phyloP scores from a whole-genome alignment of 2,113 vertebrate genomes.

The Scytalopus superciliaris region DNA sequence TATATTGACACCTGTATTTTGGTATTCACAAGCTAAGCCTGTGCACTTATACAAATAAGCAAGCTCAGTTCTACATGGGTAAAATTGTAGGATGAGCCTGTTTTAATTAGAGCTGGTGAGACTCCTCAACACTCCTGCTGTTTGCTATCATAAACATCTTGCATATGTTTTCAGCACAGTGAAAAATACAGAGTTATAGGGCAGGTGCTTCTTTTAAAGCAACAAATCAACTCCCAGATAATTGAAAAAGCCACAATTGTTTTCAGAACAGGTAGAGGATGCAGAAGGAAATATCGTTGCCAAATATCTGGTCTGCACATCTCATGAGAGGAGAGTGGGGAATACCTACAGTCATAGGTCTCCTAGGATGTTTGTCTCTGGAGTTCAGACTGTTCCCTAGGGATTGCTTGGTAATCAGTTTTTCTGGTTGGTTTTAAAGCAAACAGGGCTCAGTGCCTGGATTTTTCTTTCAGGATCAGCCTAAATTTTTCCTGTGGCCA shows the following conservation, averaged over 20 bases:
- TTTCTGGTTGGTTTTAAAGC: not conserved
- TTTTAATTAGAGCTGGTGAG: conserved; percentile 67
- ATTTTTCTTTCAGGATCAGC: not conserved
- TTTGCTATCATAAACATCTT: conserved; percentile 62
- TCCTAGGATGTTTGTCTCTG: not conserved
- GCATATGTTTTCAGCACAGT: conserved; percentile 35
- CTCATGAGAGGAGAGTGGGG: not conserved
- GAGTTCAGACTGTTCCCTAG: not conserved
- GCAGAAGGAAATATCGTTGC: not conserved
- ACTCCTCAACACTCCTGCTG: conserved; percentile 56
- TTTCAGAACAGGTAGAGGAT: conserved; percentile 16
- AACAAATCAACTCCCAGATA: conserved; percentile 40
- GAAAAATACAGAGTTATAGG: conserved; percentile 20
- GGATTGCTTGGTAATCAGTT: not conserved
- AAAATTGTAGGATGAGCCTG: conserved; percentile 60
- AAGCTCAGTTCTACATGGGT: conserved; percentile 58
- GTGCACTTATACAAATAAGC: conserved; percentile 52
- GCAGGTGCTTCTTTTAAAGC: conserved; percentile 49
- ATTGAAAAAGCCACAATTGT: conserved; percentile 28
- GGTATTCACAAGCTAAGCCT: conserved; percentile 50
- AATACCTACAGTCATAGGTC: not conserved
- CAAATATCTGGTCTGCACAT: not conserved
- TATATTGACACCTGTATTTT: conserved; percentile 65
- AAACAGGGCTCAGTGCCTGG: not conserved
- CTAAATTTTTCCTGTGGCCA: not conserved